A percentile compares a stretch with the other conserved stretches of the same genome.
Evolutionary conservation across 2,113 vertebrate species (phyloP).

Genomic region (Bungarus multicinctus): DNA sequence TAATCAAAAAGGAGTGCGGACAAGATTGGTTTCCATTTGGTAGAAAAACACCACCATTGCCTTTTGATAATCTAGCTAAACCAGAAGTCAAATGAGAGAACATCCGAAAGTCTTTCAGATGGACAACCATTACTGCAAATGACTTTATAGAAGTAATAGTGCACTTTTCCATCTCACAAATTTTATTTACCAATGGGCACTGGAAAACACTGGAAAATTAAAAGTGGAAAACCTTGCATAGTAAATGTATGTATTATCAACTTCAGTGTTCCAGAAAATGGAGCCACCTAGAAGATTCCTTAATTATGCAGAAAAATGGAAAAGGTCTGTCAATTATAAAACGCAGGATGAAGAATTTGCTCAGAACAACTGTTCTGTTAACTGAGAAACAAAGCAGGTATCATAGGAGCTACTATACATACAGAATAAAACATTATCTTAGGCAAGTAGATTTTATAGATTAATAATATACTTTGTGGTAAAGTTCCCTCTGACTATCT

Average conservation of each 20-base stretch:
- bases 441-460: neutral
- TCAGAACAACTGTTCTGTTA: conserved; percentile 16
- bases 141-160: neutral
- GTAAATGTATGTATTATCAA: neutral
- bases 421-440: neutral
- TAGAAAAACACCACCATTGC: neutral
- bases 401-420: neutral
- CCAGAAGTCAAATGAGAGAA: neutral
- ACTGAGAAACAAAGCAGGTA: neutral
- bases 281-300: neutral
- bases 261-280: neutral
- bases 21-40: neutral
- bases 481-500: neutral
- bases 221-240: neutral
- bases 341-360: neutral
- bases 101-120: neutral
- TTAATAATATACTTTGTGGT: neutral
- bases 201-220: neutral
- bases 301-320: neutral
- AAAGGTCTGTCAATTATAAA: neutral
- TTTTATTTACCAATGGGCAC: neutral
- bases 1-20: neutral
- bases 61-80: neutral
- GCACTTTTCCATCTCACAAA: neutral
- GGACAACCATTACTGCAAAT: neutral